These are phyloP conservation scores for Platysteira castanea DNA, from an alignment of 2,113 vertebrate species.

Conservation along the genomic window DNA sequence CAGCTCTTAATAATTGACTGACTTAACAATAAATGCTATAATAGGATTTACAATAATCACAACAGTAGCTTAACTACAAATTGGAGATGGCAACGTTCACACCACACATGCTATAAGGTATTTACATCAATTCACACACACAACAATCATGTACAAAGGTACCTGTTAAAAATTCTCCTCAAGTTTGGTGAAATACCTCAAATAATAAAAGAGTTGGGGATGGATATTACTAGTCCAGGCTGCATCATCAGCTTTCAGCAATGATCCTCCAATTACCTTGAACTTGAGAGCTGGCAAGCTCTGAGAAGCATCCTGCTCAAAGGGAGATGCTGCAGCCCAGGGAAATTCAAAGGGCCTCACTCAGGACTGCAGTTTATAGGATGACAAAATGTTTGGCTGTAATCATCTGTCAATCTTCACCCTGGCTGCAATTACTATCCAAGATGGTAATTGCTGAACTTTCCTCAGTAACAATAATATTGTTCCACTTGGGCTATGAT, in stretches of 20 bases:
- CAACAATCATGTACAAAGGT: neutral
- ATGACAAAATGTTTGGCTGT: neutral
- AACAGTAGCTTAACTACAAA: neutral
- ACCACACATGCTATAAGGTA: neutral
- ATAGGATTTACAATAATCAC: neutral
- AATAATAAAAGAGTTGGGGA: neutral
- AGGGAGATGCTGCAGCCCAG: neutral
- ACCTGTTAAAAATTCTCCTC: neutral
- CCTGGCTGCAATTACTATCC: neutral
- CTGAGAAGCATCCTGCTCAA: neutral
- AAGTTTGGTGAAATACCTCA: neutral
- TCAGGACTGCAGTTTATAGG: neutral
- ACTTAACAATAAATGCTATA: neutral
- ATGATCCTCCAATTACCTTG: neutral
- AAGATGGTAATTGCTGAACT: neutral
- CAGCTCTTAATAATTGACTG: neutral
- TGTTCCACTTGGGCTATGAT: neutral
- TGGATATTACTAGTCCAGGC: neutral
- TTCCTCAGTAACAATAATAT: neutral
- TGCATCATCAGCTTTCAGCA: neutral
- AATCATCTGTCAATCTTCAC: neutral
- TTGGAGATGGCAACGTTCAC: neutral
- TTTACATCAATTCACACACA: neutral
- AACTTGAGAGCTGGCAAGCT: neutral
- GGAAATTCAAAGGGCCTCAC: neutral